Percentiles rank a stretch among this genome's conserved stretches.
These are phyloP conservation scores for Auanema sp. DNA, from an alignment of 2,888 invertebrate species.

Conservation along the genomic window DNA sequence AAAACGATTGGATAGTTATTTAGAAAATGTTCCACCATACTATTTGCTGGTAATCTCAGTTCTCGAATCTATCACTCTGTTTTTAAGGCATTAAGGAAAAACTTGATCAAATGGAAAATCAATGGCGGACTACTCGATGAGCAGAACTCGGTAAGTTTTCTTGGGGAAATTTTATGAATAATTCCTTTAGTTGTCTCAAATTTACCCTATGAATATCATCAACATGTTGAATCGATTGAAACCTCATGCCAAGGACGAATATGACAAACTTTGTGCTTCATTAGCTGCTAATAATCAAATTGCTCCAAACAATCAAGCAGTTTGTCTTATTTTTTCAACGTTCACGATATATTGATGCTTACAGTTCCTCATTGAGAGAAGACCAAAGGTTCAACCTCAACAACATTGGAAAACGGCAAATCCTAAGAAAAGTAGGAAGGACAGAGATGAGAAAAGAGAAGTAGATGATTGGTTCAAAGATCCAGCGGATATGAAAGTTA, in stretches of 20 bases:
- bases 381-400: background rate
- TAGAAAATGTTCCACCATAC: slow-evolving; percentile 94
- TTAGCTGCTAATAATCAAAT: background rate
- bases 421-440: slow-evolving; percentile 14
- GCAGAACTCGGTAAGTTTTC: background rate
- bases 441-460: slow-evolving; percentile 13
- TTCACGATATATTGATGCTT: background rate
- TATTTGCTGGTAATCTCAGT: slow-evolving; percentile 76
- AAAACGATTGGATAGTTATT: slow-evolving; percentile 86
- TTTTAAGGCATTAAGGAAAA: slow-evolving; percentile 82
- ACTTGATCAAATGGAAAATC: slow-evolving; percentile 86
- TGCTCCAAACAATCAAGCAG: background rate
- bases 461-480: slow-evolving; percentile 15
- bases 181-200: background rate
- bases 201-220: slow-evolving; percentile 1
- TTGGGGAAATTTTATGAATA: background rate
- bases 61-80: background rate
- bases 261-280: background rate
- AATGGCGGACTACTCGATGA: slow-evolving; percentile 76
- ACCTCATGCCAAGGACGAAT: slow-evolving; percentile 1
- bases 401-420: slow-evolving; percentile 15
- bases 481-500: slow-evolving; percentile 7
- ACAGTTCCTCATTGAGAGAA: slow-evolving; percentile 6
- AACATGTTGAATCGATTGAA: background rate
- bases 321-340: background rate